Conservation (phyloP, 2,888 invertebrate species). For the Scaptodrosophila latifasciaeformis region DNA sequence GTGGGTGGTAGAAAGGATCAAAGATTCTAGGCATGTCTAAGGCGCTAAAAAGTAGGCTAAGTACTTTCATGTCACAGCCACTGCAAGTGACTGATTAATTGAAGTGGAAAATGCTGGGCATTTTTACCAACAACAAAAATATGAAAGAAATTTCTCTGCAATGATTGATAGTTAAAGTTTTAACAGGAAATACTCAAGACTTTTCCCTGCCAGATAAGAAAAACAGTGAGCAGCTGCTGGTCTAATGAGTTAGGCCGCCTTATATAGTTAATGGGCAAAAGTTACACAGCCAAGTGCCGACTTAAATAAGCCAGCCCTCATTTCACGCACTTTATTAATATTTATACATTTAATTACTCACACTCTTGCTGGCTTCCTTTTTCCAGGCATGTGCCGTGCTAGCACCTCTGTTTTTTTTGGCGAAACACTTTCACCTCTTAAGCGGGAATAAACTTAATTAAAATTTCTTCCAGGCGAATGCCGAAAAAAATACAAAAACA, state of each 20-base stretch:
- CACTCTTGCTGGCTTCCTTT: slow-evolving; percentile 2
- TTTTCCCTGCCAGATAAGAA: slow-evolving; percentile 16
- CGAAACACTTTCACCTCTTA: neutral
- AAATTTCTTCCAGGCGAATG: slow-evolving; percentile 23
- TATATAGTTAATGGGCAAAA: too few species aligned
- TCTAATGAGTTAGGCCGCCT: too few species aligned
- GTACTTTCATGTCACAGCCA: neutral
- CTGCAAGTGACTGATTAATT: slow-evolving; percentile 44
- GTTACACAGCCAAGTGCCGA: too few species aligned
- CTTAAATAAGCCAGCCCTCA: too few species aligned
- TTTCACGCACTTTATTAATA: slow-evolving; percentile 34
- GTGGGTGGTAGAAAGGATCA: neutral
- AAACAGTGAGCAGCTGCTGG: too few species aligned
- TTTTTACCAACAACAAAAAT: too few species aligned
- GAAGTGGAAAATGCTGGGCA: slow-evolving; percentile 41
- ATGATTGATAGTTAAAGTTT: slow-evolving; percentile 54
- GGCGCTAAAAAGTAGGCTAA: slow-evolving; percentile 1
- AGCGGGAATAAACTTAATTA: slow-evolving; percentile 37
- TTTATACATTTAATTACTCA: slow-evolving; percentile 46
- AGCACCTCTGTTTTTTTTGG: too few species aligned
- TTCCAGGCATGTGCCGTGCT: neutral
- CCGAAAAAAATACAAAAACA: neutral
- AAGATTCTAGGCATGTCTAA: too few species aligned
- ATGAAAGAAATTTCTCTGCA: neutral
- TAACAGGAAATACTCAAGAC: slow-evolving; percentile 17